Conservation (phyloP, 2,888 invertebrate species). For the Acleris holmiana region DNA sequence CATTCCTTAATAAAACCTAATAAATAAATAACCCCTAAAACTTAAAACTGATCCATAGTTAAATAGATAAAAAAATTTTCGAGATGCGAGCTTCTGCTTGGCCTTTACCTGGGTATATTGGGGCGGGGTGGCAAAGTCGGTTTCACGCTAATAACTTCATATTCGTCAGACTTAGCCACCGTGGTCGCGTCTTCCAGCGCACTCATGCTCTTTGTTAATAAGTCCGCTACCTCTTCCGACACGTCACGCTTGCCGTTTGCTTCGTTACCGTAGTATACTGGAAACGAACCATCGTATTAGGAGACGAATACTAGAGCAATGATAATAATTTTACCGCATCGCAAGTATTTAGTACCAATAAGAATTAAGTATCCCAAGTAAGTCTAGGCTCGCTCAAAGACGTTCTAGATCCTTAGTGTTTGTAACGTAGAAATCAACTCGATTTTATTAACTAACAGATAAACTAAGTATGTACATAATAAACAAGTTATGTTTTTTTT, state of each 20-base stretch:
- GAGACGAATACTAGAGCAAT: neutral
- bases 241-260: conserved; percentile 82
- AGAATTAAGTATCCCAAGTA: too few relatives aligned
- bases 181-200: conserved; percentile 74
- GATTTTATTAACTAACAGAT: too few relatives aligned
- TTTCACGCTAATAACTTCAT: conserved; percentile 88
- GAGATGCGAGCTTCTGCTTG: neutral
- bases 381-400: too few relatives aligned
- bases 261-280: conserved; percentile 86
- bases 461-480: too few relatives aligned
- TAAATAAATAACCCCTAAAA: too few relatives aligned
- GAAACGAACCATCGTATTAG: conserved; percentile 2
- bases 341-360: too few relatives aligned
- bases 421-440: too few relatives aligned
- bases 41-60: too few relatives aligned
- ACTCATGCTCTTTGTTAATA: conserved; percentile 84
- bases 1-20: too few relatives aligned
- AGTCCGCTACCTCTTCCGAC: conserved; percentile 86
- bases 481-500: too few relatives aligned
- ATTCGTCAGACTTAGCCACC: conserved; percentile 85
- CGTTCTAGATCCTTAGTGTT: too few relatives aligned
- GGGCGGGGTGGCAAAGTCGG: conserved; percentile 89
- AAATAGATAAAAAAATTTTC: neutral
- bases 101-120: conserved; percentile 80
- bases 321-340: too few relatives aligned